Conservation (phyloP, 2,888 invertebrate species). For the Pedicia rivosa region DNA sequence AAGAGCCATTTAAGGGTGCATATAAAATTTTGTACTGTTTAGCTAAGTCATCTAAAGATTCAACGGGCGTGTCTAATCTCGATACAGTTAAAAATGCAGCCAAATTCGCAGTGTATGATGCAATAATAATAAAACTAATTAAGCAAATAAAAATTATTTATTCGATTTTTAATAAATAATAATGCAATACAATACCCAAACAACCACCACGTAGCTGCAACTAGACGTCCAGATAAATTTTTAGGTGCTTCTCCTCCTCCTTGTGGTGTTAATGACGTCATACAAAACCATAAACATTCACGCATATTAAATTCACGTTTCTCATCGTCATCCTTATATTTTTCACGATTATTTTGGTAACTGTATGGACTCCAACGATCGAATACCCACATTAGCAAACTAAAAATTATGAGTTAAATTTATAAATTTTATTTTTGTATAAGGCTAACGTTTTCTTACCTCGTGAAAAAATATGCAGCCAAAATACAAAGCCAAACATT, state of each 20-base stretch:
- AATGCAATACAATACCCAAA: too few relatives aligned
- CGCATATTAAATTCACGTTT: conserved; percentile 89
- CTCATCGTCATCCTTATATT: conserved; percentile 84
- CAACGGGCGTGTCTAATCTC: conserved; percentile 80
- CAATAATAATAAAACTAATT: conserved; percentile 82
- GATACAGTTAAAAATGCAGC: conserved; percentile 95
- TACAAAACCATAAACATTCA: conserved; percentile 97
- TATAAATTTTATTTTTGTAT: background rate
- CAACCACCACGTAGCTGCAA: conserved; percentile 98
- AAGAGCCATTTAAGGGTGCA: conserved; percentile 75
- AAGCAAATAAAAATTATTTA: conserved; percentile 1
- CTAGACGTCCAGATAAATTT: conserved; percentile 83
- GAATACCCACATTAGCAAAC: conserved; percentile 89
- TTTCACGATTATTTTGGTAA: conserved; percentile 85
- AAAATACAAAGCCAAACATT: conserved; percentile 95
- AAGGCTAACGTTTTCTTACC: conserved; percentile 33
- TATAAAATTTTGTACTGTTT: conserved; percentile 95
- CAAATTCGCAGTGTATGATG: conserved; percentile 95
- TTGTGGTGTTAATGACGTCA: conserved; percentile 92
- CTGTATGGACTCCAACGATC: conserved; percentile 96
- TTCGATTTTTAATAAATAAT: too few relatives aligned
- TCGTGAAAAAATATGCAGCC: conserved; percentile 88
- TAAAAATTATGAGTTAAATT: conserved; percentile 23
- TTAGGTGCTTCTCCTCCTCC: conserved; percentile 94
- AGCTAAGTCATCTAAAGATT: conserved; percentile 84